Percentiles rank a stretch among this genome's conserved stretches.
Evolutionary conservation across 2,113 vertebrate genomes (phyloP).

Genomic region (Cinclus mexicanus): DNA sequence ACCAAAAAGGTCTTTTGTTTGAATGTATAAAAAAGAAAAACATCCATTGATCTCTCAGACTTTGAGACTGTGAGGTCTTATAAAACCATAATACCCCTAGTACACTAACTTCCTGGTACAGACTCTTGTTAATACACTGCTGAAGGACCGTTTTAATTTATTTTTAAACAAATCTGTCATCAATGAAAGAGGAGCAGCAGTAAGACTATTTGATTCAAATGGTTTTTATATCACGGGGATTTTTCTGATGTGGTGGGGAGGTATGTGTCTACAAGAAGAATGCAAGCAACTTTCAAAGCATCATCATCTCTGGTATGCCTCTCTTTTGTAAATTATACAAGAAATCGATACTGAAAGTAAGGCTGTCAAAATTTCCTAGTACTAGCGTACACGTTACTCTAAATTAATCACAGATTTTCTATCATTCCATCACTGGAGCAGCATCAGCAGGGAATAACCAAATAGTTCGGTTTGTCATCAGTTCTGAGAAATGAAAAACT

Average conservation of each 20-base stretch:
- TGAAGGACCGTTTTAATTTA: neutral
- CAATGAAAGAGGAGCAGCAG: neutral
- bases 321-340: conserved; percentile 51
- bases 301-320: neutral
- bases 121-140: neutral
- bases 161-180: neutral
- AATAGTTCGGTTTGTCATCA: conserved; percentile 62
- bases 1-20: neutral
- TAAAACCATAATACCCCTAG: neutral
- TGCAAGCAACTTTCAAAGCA: conserved; percentile 12
- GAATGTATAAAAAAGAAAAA: neutral
- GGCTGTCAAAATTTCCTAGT: conserved; percentile 62
- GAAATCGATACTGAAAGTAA: conserved; percentile 65
- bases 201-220: neutral
- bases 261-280: neutral
- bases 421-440: conserved; percentile 65
- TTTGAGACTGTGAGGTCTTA: neutral
- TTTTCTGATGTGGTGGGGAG: neutral
- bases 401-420: conserved; percentile 73
- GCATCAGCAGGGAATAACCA: conserved; percentile 68
- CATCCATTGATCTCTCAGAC: neutral
- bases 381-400: conserved; percentile 55
- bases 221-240: neutral
- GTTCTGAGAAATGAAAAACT: conserved; percentile 70
- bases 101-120: neutral